These are phyloP conservation scores for Porites evermanni DNA, from an alignment of 92 coral and sea anemone genomes.

Conservation along the genomic window DNA sequence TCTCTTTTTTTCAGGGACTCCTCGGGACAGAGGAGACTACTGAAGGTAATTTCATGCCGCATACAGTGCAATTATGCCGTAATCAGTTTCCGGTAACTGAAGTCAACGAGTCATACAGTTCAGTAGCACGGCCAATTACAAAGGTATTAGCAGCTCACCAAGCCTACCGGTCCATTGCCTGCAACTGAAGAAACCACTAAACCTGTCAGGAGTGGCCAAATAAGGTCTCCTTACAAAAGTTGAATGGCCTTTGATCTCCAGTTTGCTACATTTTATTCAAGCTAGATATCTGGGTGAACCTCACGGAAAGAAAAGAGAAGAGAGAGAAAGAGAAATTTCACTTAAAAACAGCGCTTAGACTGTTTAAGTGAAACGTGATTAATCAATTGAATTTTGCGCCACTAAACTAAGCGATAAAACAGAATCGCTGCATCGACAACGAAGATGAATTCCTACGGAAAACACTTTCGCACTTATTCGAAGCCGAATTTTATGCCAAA, in stretches of 20 bases:
- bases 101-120: neutral
- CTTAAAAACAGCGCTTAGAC: neutral
- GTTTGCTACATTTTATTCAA: neutral
- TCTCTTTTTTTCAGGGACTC: neutral
- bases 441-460: neutral
- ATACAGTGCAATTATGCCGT: neutral
- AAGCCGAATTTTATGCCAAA: neutral
- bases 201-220: constrained; percentile 14
- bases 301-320: neutral
- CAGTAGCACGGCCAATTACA: neutral
- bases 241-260: constrained; percentile 8
- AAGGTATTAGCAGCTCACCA: neutral
- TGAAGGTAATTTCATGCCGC: neutral
- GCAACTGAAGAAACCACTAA: constrained; percentile 7
- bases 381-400: neutral
- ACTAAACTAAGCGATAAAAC: neutral
- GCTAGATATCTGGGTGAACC: neutral
- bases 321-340: neutral
- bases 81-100: neutral
- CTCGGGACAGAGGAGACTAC: neutral
- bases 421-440: neutral
- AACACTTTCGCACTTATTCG: neutral
- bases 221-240: neutral
- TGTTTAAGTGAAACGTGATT: neutral
- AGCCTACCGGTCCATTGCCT: neutral